Base-by-base conservation (phyloP, 35 echinoderm and acorn worm species). In the Ptychodera flava region DNA sequence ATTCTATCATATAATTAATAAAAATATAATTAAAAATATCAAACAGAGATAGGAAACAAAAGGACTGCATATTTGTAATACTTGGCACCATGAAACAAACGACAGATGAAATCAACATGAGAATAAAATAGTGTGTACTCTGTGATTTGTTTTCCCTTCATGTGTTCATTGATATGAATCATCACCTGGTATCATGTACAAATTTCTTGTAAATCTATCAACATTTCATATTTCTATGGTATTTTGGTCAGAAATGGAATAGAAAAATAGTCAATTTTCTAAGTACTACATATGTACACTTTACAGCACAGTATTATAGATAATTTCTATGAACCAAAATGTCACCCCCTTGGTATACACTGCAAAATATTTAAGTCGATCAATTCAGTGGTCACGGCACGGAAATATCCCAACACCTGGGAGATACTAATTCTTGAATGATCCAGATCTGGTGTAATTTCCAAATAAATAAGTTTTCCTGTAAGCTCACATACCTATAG, bases 201-300 rank as follows among this genome's bases (percentile, higher is more conserved):
- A 64, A 64, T 64, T 64, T 64, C 45, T 12, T 64, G 45, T 64
- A 64, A 64, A 64, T 64, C 45, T 64, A 64, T 22, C 45, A 22
- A 64, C 22, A 64, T 64, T 22, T 64, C 6, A 64, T 6, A 64
- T 64, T 64, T 64, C 45, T 64, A n/a, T n/a, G 6, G 45, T 64
- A 22, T 64, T 64, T 64, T 64, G 45, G 45, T 64, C 45, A 64
- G 45, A 64, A 64, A 64, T 64, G 45, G 45, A 64, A 64, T 64
- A 64, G 45, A 64, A 64, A 64, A 64, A 64, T 64, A 64, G 45
- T 64, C 6, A 64, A 12, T 64, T 64, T 64, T 64, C 45, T 64
- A 64, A 64, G 45, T 64, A 64, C 45, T 64, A 64, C 45, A 64
- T 64, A 64, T 64, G 45, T 64, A 64, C 45, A 64, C 45, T 64